These are phyloP conservation scores for Simalia tracyae DNA, from an alignment of 2,797 vertebrate species.

Conservation along the genomic window DNA sequence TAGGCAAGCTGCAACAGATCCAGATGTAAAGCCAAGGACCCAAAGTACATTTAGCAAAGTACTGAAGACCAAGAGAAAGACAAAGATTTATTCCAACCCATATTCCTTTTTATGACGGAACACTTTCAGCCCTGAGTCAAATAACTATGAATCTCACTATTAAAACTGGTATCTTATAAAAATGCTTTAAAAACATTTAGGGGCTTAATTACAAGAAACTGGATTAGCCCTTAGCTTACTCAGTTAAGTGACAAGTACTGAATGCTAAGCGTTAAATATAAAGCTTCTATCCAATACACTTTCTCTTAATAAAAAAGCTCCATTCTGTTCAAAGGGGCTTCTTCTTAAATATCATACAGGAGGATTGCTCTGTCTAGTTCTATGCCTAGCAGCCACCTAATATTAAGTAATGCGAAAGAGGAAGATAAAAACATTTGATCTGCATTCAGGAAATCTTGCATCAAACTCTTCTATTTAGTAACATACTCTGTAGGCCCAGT, in stretches of 20 bases:
- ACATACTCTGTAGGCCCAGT: not conserved
- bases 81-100: constrained; percentile 18
- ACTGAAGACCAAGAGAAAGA: constrained; percentile 27
- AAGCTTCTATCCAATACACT: constrained; percentile 7
- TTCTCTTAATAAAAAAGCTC: not conserved
- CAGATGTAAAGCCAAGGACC: constrained; percentile 43
- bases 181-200: not conserved
- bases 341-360: not conserved
- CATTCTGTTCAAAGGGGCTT: not conserved
- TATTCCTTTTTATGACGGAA: not conserved
- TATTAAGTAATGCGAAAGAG: constrained; percentile 44
- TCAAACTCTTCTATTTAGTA: not conserved
- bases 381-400: constrained; percentile 5
- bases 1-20: constrained; percentile 25
- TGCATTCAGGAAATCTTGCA: not conserved
- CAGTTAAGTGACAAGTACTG: constrained; percentile 25
- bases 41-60: constrained; percentile 30
- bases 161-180: constrained; percentile 5
- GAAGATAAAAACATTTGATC: not conserved
- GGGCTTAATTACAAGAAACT: not conserved
- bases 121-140: constrained; percentile 19
- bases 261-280: constrained; percentile 31
- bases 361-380: not conserved
- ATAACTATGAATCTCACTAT: constrained; percentile 24
- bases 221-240: not conserved